These are phyloP conservation scores for Oreochromis mossambicus DNA, from an alignment of 2,797 vertebrate species.

Conservation along the genomic window DNA sequence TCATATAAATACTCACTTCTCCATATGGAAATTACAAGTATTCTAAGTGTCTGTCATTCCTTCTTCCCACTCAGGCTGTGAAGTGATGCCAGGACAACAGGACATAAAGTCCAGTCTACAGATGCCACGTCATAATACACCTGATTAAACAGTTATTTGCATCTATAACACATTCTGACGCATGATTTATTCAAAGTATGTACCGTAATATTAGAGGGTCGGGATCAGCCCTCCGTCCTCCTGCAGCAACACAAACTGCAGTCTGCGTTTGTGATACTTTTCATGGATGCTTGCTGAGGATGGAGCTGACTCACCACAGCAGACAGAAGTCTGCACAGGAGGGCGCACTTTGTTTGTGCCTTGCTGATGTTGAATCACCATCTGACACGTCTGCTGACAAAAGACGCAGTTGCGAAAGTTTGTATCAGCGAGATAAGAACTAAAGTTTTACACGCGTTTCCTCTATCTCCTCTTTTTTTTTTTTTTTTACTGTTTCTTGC, in stretches of 20 bases:
- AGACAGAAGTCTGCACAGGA: constrained; percentile 40
- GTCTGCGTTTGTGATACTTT: constrained; percentile 10
- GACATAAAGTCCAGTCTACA: neutral
- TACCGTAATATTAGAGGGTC: neutral
- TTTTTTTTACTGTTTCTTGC: neutral
- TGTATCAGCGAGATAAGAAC: neutral
- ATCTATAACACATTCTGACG: neutral
- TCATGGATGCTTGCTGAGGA: constrained; percentile 19
- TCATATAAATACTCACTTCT: neutral
- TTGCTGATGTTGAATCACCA: constrained; percentile 29
- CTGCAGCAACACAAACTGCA: constrained; percentile 34
- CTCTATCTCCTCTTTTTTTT: neutral
- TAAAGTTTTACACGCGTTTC: neutral
- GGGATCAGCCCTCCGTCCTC: neutral
- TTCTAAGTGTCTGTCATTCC: neutral
- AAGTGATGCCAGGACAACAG: neutral
- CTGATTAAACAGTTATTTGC: neutral
- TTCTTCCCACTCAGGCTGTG: neutral
- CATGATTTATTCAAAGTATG: neutral
- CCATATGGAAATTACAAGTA: neutral
- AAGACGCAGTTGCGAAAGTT: neutral
- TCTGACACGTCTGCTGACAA: constrained; percentile 4
- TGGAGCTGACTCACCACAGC: constrained; percentile 65
- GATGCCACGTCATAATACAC: neutral
- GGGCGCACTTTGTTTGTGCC: constrained; percentile 18